Base-by-base conservation (phyloP, 2,113 vertebrate species). In the Ibidorhyncha struthersii region DNA sequence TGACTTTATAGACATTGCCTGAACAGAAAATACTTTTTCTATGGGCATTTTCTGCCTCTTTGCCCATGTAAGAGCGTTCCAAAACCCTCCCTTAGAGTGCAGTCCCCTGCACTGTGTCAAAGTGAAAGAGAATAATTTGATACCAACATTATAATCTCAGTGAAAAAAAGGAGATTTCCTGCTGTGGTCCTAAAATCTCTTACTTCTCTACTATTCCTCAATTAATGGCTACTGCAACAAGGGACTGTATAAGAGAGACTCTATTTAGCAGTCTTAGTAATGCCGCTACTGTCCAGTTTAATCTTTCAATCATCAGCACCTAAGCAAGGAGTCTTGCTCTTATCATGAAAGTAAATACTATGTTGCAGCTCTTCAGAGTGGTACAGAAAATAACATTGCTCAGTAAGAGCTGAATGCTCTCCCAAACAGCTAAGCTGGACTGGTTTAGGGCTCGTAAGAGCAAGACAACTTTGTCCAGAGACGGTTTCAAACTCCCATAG, bases 41-140 rank as follows among this genome's bases (percentile, higher is more conserved):
- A 11, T 14, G 32, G 19, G n/a, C n/a, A 67, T 81, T 95, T 92
- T 86, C 89, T 82, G 76, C 77, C 78, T 81, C 40, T 82, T 94
- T 86, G 43, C 52, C 58, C 45, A 47, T 2, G 4, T n/a, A 73
- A 93, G n/a, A 82, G 43, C 43, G 34, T 55, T 77, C 25, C 9
- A 90, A 84, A 83, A 32, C 66, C 69, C 66, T 59, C 36, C 27
- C 36, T 94, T 59, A 25, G 32, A 74, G n/a, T n/a, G n/a, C n/a
- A n/a, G n/a, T n/a, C n/a, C n/a, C n/a, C 56, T 40, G 29, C 0
- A 2, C 36, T 1, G 2, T 47, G 25, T n/a, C 17, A 9, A 69
- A 62, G 6, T 17, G 27, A 80, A 74, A 87, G 23, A 85, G 69
- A 67, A 41, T 34, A 59, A 79, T 79, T 82, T 63, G 47, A 6